phyloP scores from a whole-genome alignment of 2,797 vertebrate genomes.

The Falco cherrug region DNA sequence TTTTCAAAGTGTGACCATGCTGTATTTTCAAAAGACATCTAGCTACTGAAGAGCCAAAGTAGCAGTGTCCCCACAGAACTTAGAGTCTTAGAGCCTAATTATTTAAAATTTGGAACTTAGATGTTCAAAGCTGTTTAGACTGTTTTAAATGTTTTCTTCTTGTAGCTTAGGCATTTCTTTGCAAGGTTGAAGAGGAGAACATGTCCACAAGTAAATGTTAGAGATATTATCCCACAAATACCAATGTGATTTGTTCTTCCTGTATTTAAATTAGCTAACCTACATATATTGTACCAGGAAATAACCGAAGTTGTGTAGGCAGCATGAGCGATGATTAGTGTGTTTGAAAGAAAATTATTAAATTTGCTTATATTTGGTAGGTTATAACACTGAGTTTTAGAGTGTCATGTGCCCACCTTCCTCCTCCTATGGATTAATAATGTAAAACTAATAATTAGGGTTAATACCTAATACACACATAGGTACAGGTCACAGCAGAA shows the following conservation, averaged over 20 bases:
- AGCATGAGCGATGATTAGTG: background rate
- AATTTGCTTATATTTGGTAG: background rate
- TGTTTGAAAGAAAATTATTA: slow-evolving; percentile 25
- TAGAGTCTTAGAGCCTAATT: background rate
- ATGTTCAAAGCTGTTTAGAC: background rate
- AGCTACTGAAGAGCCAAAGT: background rate
- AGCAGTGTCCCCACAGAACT: background rate
- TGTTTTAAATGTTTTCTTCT: background rate
- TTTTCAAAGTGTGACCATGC: background rate
- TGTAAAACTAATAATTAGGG: background rate
- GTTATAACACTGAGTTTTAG: background rate
- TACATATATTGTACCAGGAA: slow-evolving; percentile 1
- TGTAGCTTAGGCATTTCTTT: background rate
- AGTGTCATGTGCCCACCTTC: background rate
- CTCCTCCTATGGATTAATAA: background rate
- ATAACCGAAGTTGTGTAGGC: background rate
- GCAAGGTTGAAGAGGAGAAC: background rate
- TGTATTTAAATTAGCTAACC: slow-evolving; percentile 1
- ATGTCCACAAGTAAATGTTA: background rate
- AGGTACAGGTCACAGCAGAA: background rate
- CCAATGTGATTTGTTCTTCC: background rate
- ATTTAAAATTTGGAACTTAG: background rate
- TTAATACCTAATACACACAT: background rate
- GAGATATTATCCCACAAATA: background rate
- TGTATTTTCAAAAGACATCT: background rate